Percentiles rank a stretch among this genome's conserved stretches.
Conservation (phyloP, 2,113 vertebrate species). For the Erythrolamprus reginae region DNA sequence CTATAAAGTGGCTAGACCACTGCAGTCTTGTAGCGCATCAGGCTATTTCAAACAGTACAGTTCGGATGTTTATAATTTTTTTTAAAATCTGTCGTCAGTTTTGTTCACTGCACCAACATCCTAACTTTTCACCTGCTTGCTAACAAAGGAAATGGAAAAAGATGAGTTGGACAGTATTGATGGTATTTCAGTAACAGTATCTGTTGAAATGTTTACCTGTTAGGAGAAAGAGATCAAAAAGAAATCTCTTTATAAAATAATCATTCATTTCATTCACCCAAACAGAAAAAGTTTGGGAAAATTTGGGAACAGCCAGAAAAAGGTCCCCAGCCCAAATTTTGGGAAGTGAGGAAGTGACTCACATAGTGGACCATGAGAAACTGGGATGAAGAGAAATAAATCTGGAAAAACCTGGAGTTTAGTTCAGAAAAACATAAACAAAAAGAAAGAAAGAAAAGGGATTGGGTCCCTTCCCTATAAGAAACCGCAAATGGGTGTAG, state of each 20-base stretch:
- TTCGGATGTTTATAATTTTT: not conserved
- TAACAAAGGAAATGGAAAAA: not conserved
- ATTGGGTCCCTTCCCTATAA: not conserved
- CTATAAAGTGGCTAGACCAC: not conserved
- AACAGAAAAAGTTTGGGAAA: not conserved
- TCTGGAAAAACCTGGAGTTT: not conserved
- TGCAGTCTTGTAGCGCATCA: not conserved
- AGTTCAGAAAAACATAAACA: not conserved
- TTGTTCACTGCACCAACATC: not conserved
- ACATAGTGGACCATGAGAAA: not conserved
- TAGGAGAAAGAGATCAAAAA: not conserved
- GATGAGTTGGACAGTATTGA: not conserved
- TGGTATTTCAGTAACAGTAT: not conserved
- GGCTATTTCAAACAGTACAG: not conserved
- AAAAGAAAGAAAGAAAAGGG: not conserved
- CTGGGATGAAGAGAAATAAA: not conserved
- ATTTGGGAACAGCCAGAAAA: not conserved
- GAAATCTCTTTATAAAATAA: not conserved
- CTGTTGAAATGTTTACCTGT: not conserved
- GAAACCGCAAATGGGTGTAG: not conserved
- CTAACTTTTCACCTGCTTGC: not conserved
- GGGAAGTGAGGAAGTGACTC: not conserved
- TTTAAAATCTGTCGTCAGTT: not conserved
- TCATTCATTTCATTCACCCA: not conserved
- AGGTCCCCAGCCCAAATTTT: not conserved